Conservation (phyloP, 2,888 invertebrate species). For the Pristionchus japonicus region DNA sequence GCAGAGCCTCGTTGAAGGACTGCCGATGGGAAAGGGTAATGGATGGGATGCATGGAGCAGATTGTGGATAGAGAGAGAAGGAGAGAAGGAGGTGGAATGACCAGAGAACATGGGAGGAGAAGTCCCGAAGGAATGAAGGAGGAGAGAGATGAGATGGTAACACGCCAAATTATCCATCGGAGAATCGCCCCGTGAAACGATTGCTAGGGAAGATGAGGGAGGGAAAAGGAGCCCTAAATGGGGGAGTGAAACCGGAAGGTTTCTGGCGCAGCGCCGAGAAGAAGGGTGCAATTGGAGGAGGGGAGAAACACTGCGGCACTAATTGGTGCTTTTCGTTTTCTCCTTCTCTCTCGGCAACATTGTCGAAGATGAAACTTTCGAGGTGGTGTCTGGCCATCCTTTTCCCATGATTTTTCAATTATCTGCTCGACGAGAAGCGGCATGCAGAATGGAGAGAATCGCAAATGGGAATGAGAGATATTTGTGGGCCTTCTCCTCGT, state of each 20-base stretch:
- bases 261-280: too few relatives aligned
- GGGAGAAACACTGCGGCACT: neutral
- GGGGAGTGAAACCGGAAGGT: neutral
- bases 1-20: slow-evolving; percentile 13
- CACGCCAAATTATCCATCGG: neutral
- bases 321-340: neutral
- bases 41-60: slow-evolving; percentile 35
- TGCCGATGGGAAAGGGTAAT: slow-evolving; percentile 32
- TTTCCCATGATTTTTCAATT: too few relatives aligned
- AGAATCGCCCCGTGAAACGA: neutral
- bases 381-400: too few relatives aligned
- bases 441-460: too few relatives aligned
- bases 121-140: neutral
- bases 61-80: slow-evolving; percentile 19
- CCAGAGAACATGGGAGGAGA: neutral
- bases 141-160: neutral
- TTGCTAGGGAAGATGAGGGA: neutral
- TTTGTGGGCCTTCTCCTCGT: neutral
- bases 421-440: too few relatives aligned
- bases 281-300: neutral
- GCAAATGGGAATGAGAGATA: neutral
- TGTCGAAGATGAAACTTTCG: neutral
- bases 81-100: slow-evolving; percentile 1
- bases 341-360: neutral
- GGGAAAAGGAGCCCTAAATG: neutral